Percentiles rank a stretch among this genome's conserved stretches.
Conservation (phyloP, 2,888 invertebrate species). For the Ophonus ardosiacus region DNA sequence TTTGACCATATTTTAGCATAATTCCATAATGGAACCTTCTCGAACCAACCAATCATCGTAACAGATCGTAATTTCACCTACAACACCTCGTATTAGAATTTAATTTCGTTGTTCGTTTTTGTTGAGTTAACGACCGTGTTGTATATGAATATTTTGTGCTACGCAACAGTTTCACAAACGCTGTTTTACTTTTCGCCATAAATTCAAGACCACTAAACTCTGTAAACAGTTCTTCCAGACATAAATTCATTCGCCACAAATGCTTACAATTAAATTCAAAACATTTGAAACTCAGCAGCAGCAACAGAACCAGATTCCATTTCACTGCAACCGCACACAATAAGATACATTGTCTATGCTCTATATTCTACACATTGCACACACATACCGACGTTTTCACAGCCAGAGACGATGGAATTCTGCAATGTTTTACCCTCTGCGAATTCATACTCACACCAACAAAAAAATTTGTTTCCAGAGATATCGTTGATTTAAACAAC, state of each 20-base stretch:
- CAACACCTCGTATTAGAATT: no score
- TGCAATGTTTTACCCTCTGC: not conserved
- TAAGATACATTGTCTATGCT: constrained; percentile 40
- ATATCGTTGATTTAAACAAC: no score
- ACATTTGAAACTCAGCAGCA: constrained; percentile 33
- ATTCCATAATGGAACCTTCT: no score
- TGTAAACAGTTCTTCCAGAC: constrained; percentile 39
- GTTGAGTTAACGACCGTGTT: no score
- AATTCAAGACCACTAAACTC: constrained; percentile 44
- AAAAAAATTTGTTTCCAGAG: no score
- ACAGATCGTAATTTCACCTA: no score
- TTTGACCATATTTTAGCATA: no score
- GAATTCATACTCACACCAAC: not conserved
- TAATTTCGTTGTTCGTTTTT: no score
- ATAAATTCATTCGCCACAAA: constrained; percentile 48
- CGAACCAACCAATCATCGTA: no score
- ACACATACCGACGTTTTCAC: not conserved
- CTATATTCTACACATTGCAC: constrained; percentile 6
- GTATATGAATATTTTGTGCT: not conserved
- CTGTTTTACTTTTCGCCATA: constrained; percentile 25
- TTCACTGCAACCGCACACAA: constrained; percentile 42
- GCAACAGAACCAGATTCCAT: constrained; percentile 43
- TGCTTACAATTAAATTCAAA: constrained; percentile 48
- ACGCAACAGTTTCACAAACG: constrained; percentile 12
- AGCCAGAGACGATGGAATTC: not conserved